Conservation (phyloP, 2,113 vertebrate species). For the Bos taurus region ARS-UCD2.0 NC_037329.1:83685501-83686000, state of each 20-base stretch:
- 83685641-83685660: not conserved
- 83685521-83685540: not conserved
- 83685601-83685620: not conserved
- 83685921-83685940: accelerated
- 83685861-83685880: too few relatives aligned
- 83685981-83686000: too few relatives aligned
- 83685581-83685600: not conserved
- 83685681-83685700: not conserved
- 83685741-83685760: not conserved
- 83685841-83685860: too few relatives aligned
- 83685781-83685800: not conserved
- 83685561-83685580: not conserved
- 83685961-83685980: too few relatives aligned
- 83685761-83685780: not conserved
- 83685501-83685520: not conserved
- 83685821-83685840: too few relatives aligned
- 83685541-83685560: not conserved
- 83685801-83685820: not conserved
- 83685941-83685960: too few relatives aligned
- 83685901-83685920: too few relatives aligned
- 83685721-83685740: not conserved
- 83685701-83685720: not conserved
- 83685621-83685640: not conserved
- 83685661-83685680: not conserved
- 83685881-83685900: too few relatives aligned